phyloP scores from a whole-genome alignment of 1,140 invertebrate species.

The Drosophila chauvacae region DNA sequence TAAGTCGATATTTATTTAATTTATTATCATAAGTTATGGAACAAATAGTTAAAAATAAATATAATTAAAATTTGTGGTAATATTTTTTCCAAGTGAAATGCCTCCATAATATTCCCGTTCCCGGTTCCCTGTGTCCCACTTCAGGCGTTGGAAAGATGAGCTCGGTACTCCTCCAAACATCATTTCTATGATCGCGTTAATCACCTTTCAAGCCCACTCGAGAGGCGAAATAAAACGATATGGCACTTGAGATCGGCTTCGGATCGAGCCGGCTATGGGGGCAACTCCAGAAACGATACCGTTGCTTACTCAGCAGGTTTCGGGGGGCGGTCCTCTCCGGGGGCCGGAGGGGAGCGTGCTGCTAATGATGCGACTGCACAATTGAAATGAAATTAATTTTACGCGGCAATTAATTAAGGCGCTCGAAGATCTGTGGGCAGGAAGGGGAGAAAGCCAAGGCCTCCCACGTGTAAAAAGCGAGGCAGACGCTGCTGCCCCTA shows the following conservation, averaged over 20 bases:
- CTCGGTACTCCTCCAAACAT: conserved; percentile 55
- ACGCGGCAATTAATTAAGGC: conserved; percentile 76
- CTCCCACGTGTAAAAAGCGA: conserved; percentile 48
- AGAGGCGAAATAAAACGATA: conserved; percentile 57
- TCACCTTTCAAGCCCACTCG: conserved; percentile 79
- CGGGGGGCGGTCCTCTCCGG: background rate
- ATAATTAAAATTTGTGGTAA: background rate
- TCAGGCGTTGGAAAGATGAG: conserved; percentile 70
- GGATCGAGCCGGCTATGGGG: conserved; percentile 47
- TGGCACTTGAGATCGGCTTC: conserved; percentile 62
- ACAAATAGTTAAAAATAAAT: no score
- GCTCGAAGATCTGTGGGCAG: conserved; percentile 54
- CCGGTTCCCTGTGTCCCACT: conserved; percentile 47
- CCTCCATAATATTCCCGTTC: conserved; percentile 31
- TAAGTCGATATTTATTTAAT: background rate
- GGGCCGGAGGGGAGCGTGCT: conserved; percentile 14
- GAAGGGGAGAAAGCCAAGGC: conserved; percentile 66
- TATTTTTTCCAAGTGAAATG: conserved; percentile 17
- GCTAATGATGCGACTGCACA: conserved; percentile 77
- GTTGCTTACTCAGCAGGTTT: conserved; percentile 80
- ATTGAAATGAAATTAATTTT: conserved; percentile 81
- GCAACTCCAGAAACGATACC: conserved; percentile 44
- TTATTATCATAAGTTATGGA: background rate
- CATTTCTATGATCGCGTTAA: conserved; percentile 80
- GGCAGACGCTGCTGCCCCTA: background rate